Conservation (phyloP, 2,888 invertebrate genomes). For the Chalcosyrphus nemorum region DNA sequence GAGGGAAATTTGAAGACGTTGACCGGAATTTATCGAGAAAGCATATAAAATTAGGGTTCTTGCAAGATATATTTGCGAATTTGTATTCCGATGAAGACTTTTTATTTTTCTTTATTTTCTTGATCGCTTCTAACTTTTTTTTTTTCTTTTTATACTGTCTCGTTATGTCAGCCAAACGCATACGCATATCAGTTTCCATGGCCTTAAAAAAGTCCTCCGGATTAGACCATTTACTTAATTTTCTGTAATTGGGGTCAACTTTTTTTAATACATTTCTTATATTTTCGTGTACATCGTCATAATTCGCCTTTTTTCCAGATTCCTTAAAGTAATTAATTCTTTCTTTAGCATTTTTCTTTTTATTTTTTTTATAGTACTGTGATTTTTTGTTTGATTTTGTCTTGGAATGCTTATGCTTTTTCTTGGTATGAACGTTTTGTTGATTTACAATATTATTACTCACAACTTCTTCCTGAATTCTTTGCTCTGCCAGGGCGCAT, state of each 20-base stretch:
- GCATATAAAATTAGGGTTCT: conserved; percentile 62
- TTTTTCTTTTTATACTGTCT: conserved; percentile 92
- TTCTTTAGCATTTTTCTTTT: conserved; percentile 79
- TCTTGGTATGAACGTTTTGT: conserved; percentile 77
- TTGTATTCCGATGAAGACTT: conserved; percentile 74
- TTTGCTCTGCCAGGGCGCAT: conserved; percentile 92
- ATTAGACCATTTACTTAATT: conserved; percentile 82
- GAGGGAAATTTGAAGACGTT: conserved; percentile 24
- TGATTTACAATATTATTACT: conserved; percentile 3
- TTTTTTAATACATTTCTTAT: conserved; percentile 77
- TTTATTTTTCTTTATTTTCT: conserved; percentile 82
- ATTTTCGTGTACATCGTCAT: conserved; percentile 77
- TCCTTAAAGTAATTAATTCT: conserved; percentile 68
- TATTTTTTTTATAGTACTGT: conserved; percentile 81
- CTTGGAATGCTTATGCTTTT: conserved; percentile 83
- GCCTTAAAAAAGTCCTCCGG: conserved; percentile 86
- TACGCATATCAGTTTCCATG: conserved; percentile 91
- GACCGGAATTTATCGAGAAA: conserved; percentile 54
- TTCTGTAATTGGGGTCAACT: conserved; percentile 77
- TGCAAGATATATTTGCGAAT: conserved; percentile 63
- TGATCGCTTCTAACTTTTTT: conserved; percentile 88
- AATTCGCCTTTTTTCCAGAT: conserved; percentile 76
- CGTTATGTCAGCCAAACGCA: conserved; percentile 90
- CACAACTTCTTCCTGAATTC: conserved; percentile 89
- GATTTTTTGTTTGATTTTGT: conserved; percentile 81